Conservation (phyloP, 2,797 vertebrate species). For the Poecilia picta region DNA sequence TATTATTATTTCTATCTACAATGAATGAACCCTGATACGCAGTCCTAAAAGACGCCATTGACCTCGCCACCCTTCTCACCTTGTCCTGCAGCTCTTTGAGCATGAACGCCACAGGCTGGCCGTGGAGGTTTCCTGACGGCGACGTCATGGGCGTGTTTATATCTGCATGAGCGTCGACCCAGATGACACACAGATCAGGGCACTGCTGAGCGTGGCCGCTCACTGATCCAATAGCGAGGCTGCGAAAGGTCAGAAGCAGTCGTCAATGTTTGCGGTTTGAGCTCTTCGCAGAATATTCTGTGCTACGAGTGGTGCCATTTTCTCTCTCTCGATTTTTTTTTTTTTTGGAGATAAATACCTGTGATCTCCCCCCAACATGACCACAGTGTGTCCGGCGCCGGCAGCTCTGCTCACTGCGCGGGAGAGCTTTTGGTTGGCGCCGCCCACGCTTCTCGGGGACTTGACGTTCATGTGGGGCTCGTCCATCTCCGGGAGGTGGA, state of each 20-base stretch:
- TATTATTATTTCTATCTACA: too few species aligned
- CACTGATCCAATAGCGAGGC: constrained; percentile 93
- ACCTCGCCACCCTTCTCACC: constrained; percentile 71
- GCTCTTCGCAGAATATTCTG: not conserved
- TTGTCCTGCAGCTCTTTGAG: constrained; percentile 94
- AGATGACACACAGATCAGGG: constrained; percentile 93
- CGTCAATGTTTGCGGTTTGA: constrained; percentile 5
- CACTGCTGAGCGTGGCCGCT: constrained; percentile 89
- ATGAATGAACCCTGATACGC: too few species aligned
- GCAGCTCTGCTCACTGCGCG: constrained; percentile 88
- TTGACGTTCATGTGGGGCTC: constrained; percentile 88
- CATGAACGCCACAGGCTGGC: constrained; percentile 94
- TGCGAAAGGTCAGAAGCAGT: constrained; percentile 56
- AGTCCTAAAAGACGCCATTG: not conserved
- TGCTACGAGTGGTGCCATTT: accelerated
- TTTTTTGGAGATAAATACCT: constrained; percentile 79
- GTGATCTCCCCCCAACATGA: constrained; percentile 96
- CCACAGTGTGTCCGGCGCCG: constrained; percentile 87
- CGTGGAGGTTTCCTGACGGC: constrained; percentile 92
- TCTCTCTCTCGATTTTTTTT: too few species aligned
- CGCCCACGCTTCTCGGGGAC: constrained; percentile 91
- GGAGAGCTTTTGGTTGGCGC: constrained; percentile 87
- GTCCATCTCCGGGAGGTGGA: constrained; percentile 88
- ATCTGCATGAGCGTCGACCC: constrained; percentile 97
- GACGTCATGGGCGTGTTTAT: constrained; percentile 94